A percentile compares a stretch with the other conserved stretches of the same genome.
These are phyloP conservation scores for Monopis laevigella DNA, from an alignment of 2,888 invertebrate species.

Conservation along the genomic window DNA sequence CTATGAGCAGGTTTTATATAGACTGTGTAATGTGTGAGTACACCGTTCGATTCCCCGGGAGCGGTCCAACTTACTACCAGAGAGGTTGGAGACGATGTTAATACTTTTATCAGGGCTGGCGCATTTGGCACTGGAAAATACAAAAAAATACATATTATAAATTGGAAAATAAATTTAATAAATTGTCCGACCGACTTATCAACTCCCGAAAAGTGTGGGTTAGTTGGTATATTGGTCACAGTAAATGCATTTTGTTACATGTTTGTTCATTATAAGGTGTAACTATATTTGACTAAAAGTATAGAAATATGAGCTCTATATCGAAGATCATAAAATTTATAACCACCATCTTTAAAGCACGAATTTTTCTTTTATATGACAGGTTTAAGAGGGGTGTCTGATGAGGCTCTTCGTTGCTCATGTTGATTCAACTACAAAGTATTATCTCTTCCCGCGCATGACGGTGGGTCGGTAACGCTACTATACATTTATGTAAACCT, in stretches of 20 bases:
- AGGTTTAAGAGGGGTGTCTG: no score
- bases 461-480: no score
- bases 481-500: no score
- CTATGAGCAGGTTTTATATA: slow-evolving; percentile 68
- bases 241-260: not conserved
- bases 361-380: no score
- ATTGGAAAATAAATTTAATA: not conserved
- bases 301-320: no score
- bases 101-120: slow-evolving; percentile 83
- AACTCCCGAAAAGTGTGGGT: no score
- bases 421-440: no score
- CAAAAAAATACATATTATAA: not conserved
- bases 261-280: not conserved
- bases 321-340: no score
- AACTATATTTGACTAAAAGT: not conserved
- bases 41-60: slow-evolving; percentile 82
- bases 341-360: no score
- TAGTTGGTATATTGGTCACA: not conserved
- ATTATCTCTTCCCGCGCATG: no score
- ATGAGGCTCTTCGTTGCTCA: no score
- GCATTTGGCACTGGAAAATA: slow-evolving; percentile 80
- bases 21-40: slow-evolving; percentile 82
- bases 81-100: slow-evolving; percentile 81
- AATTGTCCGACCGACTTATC: not conserved
- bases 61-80: slow-evolving; percentile 86